phyloP scores from a whole-genome alignment of 1,140 invertebrate species.

The Drosophila pseudoananassae region DNA sequence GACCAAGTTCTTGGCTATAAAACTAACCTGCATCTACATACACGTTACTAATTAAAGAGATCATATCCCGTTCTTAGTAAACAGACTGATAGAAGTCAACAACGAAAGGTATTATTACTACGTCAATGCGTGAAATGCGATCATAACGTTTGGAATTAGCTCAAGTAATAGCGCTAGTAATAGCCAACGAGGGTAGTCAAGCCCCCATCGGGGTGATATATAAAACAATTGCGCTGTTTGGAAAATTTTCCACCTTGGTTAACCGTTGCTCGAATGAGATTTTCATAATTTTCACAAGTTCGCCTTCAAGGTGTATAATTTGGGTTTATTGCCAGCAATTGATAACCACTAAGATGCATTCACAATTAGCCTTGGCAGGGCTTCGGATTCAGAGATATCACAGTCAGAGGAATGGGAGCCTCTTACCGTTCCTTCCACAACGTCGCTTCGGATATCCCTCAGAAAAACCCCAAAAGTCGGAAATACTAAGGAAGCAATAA shows the following conservation, averaged over 20 bases:
- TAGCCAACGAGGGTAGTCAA: constrained; percentile 14
- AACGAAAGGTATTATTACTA: constrained; percentile 17
- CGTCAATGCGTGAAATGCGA: constrained; percentile 34
- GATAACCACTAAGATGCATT: constrained; percentile 12
- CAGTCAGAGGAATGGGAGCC: background rate
- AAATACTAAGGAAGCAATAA: constrained; percentile 50
- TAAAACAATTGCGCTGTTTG: constrained; percentile 54
- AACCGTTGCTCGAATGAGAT: constrained; percentile 27
- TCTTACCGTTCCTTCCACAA: constrained; percentile 19
- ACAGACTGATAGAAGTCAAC: constrained; percentile 20
- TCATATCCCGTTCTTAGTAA: constrained; percentile 12
- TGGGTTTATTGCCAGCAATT: constrained; percentile 40
- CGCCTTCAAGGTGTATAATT: constrained; percentile 44
- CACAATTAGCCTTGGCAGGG: constrained; percentile 23
- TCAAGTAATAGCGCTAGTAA: background rate
- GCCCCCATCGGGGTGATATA: constrained; percentile 20
- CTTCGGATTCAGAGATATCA: background rate
- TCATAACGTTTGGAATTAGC: background rate
- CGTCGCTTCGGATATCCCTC: constrained; percentile 56
- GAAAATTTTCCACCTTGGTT: constrained; percentile 57
- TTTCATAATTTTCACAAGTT: constrained; percentile 40
- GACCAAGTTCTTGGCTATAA: constrained; percentile 27
- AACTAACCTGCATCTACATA: constrained; percentile 8
- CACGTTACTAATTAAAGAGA: constrained; percentile 30
- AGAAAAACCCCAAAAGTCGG: constrained; percentile 51